Evolutionary conservation across 1,140 invertebrate species (phyloP), one percentile per base, ranked within the genome.

Genomic region (Apis dorsata): DNA sequence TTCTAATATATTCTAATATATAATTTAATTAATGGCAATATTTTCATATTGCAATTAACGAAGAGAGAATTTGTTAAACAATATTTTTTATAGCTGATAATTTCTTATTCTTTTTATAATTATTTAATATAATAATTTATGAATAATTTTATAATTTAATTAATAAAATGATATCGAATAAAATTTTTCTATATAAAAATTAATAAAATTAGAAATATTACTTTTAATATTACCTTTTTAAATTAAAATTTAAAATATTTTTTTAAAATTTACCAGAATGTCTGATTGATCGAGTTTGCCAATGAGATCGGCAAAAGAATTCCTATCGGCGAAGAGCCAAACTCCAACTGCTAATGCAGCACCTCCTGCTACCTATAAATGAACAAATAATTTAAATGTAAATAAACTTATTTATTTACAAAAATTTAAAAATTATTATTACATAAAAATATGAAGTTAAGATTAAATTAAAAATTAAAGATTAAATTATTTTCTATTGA

Each of bases 331-430:
- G 28, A 95, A 94, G 8, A 97, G 92, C 97, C 97, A 97, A 92
- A 97, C 96, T 88, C 97, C 97, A 70, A 97, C 94, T 21, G 96
- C 95, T 69, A 97, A 92, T 70, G 97, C 95, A 74, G 95, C 95
- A 89, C 96, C 96, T 88, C 97, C 97, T 85, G 96, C 94, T 89
- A 97, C 91, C 97, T 97, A 94, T 79, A 95, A 95, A 86, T 55
- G 51, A 81, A 84, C 80, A 28, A 72, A 77, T 34, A 57, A 19
- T 19, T 15, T 11, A 53, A 11, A 13, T 53, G 13, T 53, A 53
- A 53, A 53, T 53, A 53, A 53, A 53, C 9, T 55, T 59, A 59
- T 8, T 59, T 59, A 21, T 59, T 34, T 34, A 34, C 34, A 44
- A 44, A 44, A 44, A 44, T 44, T 44, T 44, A 44, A 44, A 44